A percentile compares a stretch with the other conserved stretches of the same genome.
Conservation (phyloP, 1,140 invertebrate genomes). For the Ceratoteleas bidentatus region DNA sequence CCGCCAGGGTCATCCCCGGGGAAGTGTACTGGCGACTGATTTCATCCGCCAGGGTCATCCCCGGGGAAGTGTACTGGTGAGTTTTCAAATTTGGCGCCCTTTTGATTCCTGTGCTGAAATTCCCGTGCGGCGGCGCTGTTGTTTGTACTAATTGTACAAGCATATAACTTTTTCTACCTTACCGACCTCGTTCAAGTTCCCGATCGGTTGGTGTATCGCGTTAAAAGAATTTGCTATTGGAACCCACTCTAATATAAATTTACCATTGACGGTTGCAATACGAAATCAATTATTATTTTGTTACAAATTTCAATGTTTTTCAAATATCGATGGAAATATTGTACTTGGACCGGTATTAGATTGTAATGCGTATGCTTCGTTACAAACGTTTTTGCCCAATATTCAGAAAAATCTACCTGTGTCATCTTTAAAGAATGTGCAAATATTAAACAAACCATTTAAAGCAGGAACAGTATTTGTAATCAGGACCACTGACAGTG, state of each 20-base stretch:
- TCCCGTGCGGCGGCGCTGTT: too few species aligned
- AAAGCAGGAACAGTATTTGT: constrained; percentile 40
- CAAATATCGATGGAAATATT: background rate
- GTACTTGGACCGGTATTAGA: constrained; percentile 25
- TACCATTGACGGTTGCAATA: constrained; percentile 54
- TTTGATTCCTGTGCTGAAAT: too few species aligned
- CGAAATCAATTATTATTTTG: constrained; percentile 31
- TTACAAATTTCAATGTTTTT: constrained; percentile 11
- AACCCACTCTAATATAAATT: constrained; percentile 35
- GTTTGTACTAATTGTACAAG: too few species aligned
- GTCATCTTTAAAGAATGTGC: constrained; percentile 22
- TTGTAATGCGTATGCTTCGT: constrained; percentile 8
- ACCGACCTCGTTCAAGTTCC: too few species aligned
- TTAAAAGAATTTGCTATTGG: constrained; percentile 45
- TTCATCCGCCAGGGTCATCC: too few species aligned
- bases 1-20: too few species aligned
- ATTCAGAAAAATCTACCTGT: constrained; percentile 19
- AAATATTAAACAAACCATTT: constrained; percentile 24
- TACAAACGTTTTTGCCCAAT: constrained; percentile 23
- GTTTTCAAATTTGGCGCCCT: too few species aligned
- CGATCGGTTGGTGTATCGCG: too few species aligned
- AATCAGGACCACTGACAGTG: constrained; percentile 16
- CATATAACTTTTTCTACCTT: too few species aligned
- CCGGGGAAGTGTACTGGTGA: too few species aligned
- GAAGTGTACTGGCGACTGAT: too few species aligned